Evolutionary conservation across 2,797 vertebrate species (phyloP), one percentile per base, ranked within the genome.

Genomic region (Neosalanx taihuensis): DNA sequence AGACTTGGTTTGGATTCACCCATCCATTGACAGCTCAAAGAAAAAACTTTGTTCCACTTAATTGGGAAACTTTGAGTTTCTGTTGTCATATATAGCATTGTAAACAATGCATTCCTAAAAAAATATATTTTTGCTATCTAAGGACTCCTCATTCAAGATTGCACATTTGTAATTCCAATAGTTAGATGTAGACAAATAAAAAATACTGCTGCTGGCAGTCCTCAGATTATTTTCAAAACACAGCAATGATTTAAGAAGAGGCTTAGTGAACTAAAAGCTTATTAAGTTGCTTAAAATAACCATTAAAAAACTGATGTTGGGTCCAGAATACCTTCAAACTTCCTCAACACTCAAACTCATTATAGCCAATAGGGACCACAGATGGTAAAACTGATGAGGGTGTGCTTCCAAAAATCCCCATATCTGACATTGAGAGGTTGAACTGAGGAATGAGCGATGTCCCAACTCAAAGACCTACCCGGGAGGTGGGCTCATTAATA

Each of bases 401-500:
- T 41, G 73, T 57, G 67, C 10, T 72, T 79, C 58, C 62, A 33
- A 76, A 79, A 73, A 60, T 73, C 63, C 68, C 53, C 59, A 69
- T 62, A 78, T 81, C 69, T 70, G 72, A 79, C 76, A 72, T 57
- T 76, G 74, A 79, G 49, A 76, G 74, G 73, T 73, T 79, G 68
- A 79, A 62, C 75, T 77, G 75, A 76, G 64, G 78, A 77, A 84
- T 61, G 70, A 79, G 49, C 58, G 67, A 20, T 37, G 26, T 64
- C 70, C 60, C 29, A 64, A 69, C 61, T 70, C 57, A 78, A 70
- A 75, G 69, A 61, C 69, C 64, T 72, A 70, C 78, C 79, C 72
- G 62, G 67, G 26, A 77, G 79, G 73, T 81, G 69, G 20, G 5
- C 70, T 84, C 67, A 79, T 86, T 79, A 83, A 78, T 83, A 81